phyloP scores from a whole-genome alignment of 2,888 invertebrate species.

The Osmoderma eremita region DNA sequence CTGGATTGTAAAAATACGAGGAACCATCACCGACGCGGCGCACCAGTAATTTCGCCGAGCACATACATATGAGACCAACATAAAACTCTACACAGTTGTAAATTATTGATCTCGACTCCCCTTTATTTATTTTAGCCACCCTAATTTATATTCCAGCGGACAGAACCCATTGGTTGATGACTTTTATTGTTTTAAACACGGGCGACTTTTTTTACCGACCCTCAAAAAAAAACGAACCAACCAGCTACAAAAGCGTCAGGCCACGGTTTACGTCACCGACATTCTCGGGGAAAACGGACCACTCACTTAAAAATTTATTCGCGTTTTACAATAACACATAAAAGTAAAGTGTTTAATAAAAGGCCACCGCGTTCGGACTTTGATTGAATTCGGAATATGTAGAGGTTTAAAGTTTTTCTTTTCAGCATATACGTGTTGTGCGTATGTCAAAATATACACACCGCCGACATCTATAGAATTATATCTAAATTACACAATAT shows the following conservation, averaged over 20 bases:
- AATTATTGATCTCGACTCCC: conserved; percentile 62
- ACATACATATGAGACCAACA: conserved; percentile 59
- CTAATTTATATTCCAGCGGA: conserved; percentile 60
- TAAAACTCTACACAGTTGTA: conserved; percentile 60
- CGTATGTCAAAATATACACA: neutral
- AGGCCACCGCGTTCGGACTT: conserved; percentile 2
- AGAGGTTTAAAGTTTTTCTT: conserved; percentile 12
- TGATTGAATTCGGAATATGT: conserved; percentile 29
- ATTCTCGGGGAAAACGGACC: conserved; percentile 31
- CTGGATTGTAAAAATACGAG: conserved; percentile 61
- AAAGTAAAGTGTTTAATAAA: conserved; percentile 31
- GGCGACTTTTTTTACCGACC: conserved; percentile 48
- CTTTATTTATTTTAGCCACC: conserved; percentile 64
- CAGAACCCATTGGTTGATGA: conserved; percentile 53
- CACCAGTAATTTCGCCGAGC: conserved; percentile 57
- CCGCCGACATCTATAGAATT: conserved; percentile 23
- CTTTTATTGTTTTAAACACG: conserved; percentile 55
- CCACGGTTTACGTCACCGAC: conserved; percentile 37
- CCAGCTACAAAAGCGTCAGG: conserved; percentile 22
- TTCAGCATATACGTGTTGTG: neutral
- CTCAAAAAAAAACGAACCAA: conserved; percentile 40
- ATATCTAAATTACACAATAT: neutral
- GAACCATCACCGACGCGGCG: conserved; percentile 28
- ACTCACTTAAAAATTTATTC: conserved; percentile 28
- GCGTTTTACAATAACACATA: conserved; percentile 33